Conservation (phyloP, 2,888 invertebrate species). For the Perizoma flavofasciatum region DNA sequence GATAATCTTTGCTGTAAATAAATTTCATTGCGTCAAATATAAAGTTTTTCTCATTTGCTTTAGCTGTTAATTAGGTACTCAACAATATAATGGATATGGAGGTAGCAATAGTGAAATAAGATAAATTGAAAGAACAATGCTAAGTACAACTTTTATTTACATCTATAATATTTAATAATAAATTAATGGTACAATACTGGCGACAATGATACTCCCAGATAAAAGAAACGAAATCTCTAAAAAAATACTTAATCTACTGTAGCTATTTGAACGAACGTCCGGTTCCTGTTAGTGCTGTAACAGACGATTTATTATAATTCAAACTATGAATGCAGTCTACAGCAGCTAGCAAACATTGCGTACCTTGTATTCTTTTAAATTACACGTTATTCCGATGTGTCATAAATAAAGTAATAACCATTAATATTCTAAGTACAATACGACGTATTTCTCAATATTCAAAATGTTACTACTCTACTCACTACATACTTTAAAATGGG, state of each 20-base stretch:
- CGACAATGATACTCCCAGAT: background rate
- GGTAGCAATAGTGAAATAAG: background rate
- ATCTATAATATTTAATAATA: conserved; percentile 25
- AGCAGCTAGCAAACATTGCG: conserved; percentile 7
- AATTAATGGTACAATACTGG: conserved; percentile 9
- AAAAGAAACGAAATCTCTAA: background rate
- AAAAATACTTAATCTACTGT: no score
- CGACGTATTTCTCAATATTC: conserved; percentile 10
- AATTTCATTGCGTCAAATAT: conserved; percentile 31
- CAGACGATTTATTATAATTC: no score
- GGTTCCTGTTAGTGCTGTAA: background rate
- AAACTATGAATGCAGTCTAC: conserved; percentile 14
- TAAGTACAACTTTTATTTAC: conserved; percentile 74
- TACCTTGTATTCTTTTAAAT: background rate
- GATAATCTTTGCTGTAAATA: conserved; percentile 42
- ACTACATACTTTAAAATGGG: conserved; percentile 33
- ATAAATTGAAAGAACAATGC: conserved; percentile 43
- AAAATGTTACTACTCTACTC: conserved; percentile 27
- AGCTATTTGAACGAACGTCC: no score
- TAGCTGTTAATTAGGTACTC: no score
- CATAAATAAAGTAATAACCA: conserved; percentile 29
- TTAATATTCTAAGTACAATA: conserved; percentile 38
- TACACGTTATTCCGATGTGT: conserved; percentile 24
- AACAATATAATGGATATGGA: background rate
- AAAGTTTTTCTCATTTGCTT: background rate